These are phyloP conservation scores for Nomada ruficornis DNA, from an alignment of 2,888 invertebrate species.

Conservation along the genomic window DNA sequence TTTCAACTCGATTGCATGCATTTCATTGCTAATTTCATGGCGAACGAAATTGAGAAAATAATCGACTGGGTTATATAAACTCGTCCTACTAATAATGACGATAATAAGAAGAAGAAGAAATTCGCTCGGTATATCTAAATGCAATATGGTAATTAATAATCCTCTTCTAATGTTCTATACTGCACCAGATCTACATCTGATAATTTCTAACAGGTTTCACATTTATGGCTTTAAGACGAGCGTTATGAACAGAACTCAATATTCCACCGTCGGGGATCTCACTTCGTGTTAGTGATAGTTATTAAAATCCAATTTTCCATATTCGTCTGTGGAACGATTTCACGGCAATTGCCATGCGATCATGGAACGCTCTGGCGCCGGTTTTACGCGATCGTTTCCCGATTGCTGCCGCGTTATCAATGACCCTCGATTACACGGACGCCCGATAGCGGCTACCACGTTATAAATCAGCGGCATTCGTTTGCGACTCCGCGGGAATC, in stretches of 20 bases:
- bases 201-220: not conserved
- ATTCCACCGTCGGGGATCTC: not conserved
- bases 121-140: too few relatives aligned
- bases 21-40: not conserved
- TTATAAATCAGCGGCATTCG: conserved; percentile 69
- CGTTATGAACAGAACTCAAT: not conserved
- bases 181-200: not conserved
- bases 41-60: not conserved
- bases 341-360: conserved; percentile 51
- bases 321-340: conserved; percentile 50
- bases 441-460: conserved; percentile 68
- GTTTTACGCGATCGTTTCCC: conserved; percentile 69
- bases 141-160: too few relatives aligned
- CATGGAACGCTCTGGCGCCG: conserved; percentile 62
- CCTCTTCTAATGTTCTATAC: not conserved
- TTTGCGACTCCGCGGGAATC: conserved; percentile 60
- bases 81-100: too few relatives aligned
- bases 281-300: conserved; percentile 10
- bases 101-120: too few relatives aligned
- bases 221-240: too few relatives aligned
- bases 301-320: conserved; percentile 52
- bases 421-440: conserved; percentile 76
- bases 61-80: too few relatives aligned
- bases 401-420: conserved; percentile 74
- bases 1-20: not conserved